A percentile compares a stretch with the other conserved stretches of the same genome.
Evolutionary conservation across 2,888 invertebrate species (phyloP).

Genomic region (Monochamus alternatus): DNA sequence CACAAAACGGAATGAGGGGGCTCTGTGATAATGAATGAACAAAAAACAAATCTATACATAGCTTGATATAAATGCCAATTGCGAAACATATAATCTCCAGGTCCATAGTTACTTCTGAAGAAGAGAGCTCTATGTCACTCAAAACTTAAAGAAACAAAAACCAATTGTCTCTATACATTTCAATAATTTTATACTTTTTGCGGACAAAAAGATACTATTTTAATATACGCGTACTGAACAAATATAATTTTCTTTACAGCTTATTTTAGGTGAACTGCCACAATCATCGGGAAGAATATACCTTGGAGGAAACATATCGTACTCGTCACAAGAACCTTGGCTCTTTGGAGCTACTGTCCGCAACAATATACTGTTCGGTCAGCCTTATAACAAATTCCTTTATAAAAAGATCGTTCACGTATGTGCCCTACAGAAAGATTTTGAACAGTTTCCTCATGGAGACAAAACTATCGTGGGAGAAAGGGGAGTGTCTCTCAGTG

Average conservation of each 20-base stretch:
- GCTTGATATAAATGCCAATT: too few relatives aligned
- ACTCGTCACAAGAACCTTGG: slow-evolving; percentile 82
- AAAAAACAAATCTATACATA: too few relatives aligned
- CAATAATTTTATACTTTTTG: too few relatives aligned
- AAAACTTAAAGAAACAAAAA: too few relatives aligned
- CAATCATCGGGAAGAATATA: slow-evolving; percentile 71
- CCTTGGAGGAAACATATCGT: slow-evolving; percentile 74
- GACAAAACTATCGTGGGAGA: slow-evolving; percentile 78
- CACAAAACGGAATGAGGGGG: too few relatives aligned
- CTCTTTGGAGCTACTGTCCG: slow-evolving; percentile 75
- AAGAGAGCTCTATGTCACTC: too few relatives aligned
- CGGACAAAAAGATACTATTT: too few relatives aligned
- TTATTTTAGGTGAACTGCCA: slow-evolving; percentile 75
- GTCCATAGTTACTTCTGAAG: too few relatives aligned
- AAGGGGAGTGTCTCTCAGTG: slow-evolving; percentile 83
- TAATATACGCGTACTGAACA: not conserved
- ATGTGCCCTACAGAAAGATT: slow-evolving; percentile 78
- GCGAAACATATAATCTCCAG: too few relatives aligned
- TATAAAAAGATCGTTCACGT: slow-evolving; percentile 74
- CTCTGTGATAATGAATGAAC: too few relatives aligned
- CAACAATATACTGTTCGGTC: slow-evolving; percentile 82
- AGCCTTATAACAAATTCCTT: slow-evolving; percentile 68
- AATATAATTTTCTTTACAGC: slow-evolving; percentile 27
- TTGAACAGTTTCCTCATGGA: slow-evolving; percentile 75
- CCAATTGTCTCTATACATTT: too few relatives aligned